Base-by-base conservation (phyloP, 2,797 vertebrate species). In the Mycteria americana region DNA sequence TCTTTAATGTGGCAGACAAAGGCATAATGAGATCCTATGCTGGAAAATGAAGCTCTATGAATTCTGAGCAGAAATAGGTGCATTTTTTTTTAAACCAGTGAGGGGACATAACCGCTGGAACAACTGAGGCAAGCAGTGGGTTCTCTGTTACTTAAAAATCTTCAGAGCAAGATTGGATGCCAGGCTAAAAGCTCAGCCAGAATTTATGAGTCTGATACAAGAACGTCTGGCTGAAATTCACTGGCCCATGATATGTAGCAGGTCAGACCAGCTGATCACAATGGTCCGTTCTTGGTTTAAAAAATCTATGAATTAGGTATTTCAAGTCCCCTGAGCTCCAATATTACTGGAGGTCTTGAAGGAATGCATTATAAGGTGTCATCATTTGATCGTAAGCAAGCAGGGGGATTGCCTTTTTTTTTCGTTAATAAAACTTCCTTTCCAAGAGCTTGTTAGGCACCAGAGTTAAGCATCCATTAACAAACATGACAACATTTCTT, bases 1-100 rank as follows among this genome's bases (percentile, higher is more conserved):
- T 96, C 97, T 97, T 96, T 97, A 97, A 93, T 95, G 95, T 95
- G 84, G 92, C 94, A 97, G 94, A 97, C 95, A 97, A 97, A 97
- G 88, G 94, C 95, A 97, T 97, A 97, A 97, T 97, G 96, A 97
- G 93, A 93, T 95, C 95, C 95, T 94, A 53, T 68, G 88, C 25
- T 93, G 86, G 92, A 95, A 92, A 91, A 94, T 65, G 84, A 92
- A 89, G 70, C 72, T 57, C 62, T 85, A 70, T 94, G 92, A 95
- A 94, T 96, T 94, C 86, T 80, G 74, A 91, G 45, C 57, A 92
- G 92, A 92, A 94, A 74, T 74, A 93, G 83, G 92, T 90, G 82
- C 33, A 5, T 10, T 59, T 75, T 80, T 63, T 48, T 54, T 48
- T 3, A 46, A 73, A 59, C 14, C 41, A 62, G 76, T 16, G 59